Conservation (phyloP, 2,113 vertebrate genomes). For the Sclerurus mexicanus region DNA sequence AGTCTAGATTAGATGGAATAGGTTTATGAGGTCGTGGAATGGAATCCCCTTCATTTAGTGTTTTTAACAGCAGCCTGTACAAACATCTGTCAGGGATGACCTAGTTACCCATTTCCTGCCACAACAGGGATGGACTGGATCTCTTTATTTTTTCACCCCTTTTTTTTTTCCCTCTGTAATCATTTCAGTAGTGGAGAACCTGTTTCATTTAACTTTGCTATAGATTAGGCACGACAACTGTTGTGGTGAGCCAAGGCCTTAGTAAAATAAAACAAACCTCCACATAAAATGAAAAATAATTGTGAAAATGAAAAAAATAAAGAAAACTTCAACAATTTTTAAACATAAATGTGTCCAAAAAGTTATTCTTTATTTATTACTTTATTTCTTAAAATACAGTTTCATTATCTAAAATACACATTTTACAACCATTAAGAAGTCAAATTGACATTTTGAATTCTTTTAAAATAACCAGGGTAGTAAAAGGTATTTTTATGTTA, state of each 20-base stretch:
- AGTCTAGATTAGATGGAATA: conserved; percentile 25
- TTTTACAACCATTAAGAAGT: neutral
- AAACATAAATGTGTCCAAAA: neutral
- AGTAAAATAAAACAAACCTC: neutral
- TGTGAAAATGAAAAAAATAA: neutral
- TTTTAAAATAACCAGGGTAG: neutral
- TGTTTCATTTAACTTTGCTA: neutral
- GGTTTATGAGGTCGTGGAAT: conserved; percentile 39
- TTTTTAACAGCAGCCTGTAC: conserved; percentile 42
- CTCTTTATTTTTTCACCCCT: neutral
- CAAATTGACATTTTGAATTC: neutral
- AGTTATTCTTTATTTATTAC: neutral
- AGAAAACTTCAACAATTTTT: neutral
- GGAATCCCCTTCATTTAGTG: conserved; percentile 38
- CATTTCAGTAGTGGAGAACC: neutral
- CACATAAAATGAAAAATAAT: neutral
- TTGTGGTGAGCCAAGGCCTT: neutral
- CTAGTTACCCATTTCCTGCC: conserved; percentile 57
- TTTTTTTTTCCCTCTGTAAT: neutral
- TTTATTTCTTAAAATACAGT: neutral
- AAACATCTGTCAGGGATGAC: conserved; percentile 51
- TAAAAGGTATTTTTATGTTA: neutral
- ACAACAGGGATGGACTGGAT: neutral
- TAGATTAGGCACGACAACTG: neutral
- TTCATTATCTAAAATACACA: neutral